These are phyloP conservation scores for Abrostola tripartita DNA, from an alignment of 2,888 invertebrate genomes.

Conservation along the genomic window DNA sequence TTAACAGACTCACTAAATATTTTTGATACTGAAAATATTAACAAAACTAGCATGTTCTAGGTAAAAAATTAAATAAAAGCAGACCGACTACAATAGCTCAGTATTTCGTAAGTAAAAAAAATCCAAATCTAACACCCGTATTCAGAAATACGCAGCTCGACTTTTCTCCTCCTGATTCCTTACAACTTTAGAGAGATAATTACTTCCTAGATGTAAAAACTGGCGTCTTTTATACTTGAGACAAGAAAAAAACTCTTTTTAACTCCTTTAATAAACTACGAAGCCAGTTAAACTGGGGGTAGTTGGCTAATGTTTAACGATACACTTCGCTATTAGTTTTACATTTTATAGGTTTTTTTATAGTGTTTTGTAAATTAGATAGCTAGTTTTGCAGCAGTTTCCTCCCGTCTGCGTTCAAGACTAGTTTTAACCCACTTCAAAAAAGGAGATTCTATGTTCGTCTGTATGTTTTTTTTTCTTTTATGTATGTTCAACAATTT, in stretches of 20 bases:
- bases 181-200: conserved; percentile 76
- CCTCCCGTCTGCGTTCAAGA: not conserved
- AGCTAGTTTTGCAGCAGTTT: not conserved
- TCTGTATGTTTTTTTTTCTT: no score
- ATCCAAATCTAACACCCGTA: no score
- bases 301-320: conserved; percentile 49
- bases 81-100: no score
- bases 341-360: conserved; percentile 6
- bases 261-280: conserved; percentile 59
- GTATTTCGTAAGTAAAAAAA: no score
- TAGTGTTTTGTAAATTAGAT: not conserved
- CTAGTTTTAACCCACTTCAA: no score
- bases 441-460: no score
- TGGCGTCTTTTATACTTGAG: conserved; percentile 64
- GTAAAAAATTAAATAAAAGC: no score
- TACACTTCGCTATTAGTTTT: conserved; percentile 33
- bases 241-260: conserved; percentile 61
- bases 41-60: no score
- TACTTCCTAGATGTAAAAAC: conserved; percentile 79
- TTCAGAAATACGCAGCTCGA: conserved; percentile 59
- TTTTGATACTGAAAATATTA: no score
- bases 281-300: conserved; percentile 39
- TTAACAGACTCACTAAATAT: no score
- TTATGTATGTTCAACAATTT: no score
- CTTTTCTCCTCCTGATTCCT: conserved; percentile 68